Evolutionary conservation across 2,797 vertebrate species (phyloP).

Genomic region (Iguana delicatissima): DNA sequence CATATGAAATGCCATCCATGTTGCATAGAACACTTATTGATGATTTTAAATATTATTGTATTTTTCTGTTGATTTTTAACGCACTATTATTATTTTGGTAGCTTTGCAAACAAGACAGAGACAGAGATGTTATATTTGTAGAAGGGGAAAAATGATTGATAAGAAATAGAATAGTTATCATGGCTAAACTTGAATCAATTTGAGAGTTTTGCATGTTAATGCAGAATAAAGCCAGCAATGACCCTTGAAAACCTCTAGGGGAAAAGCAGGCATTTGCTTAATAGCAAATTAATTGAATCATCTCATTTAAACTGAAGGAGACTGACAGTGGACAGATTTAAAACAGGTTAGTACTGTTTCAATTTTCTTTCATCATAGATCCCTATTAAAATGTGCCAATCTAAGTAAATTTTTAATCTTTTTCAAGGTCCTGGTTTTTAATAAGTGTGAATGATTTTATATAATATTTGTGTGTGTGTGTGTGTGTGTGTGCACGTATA

Average conservation of each 20-base stretch:
- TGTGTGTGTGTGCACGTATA: background rate
- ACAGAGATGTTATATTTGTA: background rate
- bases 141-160: no score
- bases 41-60: conserved; percentile 5
- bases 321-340: background rate
- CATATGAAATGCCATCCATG: conserved; percentile 41
- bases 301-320: conserved; percentile 43
- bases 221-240: conserved; percentile 22
- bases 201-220: conserved; percentile 3
- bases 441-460: background rate
- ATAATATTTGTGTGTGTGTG: no score
- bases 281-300: conserved; percentile 29
- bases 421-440: background rate
- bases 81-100: background rate
- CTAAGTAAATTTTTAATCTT: background rate
- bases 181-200: conserved; percentile 7
- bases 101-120: conserved; percentile 7
- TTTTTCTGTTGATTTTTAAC: background rate
- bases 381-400: conserved; percentile 18
- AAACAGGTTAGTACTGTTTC: background rate
- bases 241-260: conserved; percentile 48
- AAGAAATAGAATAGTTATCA: conserved; percentile 24
- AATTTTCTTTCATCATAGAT: conserved; percentile 11
- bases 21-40: background rate
- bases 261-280: conserved; percentile 10